Conservation (phyloP, 2,888 invertebrate genomes). For the Pediacus dermestoides region DNA sequence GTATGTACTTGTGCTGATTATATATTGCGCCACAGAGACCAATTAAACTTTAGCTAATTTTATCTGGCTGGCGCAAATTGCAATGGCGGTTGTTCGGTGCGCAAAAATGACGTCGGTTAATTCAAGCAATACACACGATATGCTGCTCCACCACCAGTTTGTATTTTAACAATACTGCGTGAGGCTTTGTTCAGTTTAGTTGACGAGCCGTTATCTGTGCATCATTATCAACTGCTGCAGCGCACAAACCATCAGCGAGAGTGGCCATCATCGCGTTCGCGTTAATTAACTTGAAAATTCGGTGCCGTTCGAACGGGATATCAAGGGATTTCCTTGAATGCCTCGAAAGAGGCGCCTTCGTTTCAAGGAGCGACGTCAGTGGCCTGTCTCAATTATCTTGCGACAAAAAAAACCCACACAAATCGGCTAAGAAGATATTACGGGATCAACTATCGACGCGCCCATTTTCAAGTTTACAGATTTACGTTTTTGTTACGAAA, state of each 20-base stretch:
- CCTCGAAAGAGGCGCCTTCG: constrained; percentile 10
- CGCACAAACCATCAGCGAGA: no score
- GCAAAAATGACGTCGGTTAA: constrained; percentile 23
- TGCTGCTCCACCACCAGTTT: no score
- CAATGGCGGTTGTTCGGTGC: constrained; percentile 23
- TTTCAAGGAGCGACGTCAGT: no score
- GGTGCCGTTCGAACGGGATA: constrained; percentile 13
- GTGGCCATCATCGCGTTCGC: constrained; percentile 15
- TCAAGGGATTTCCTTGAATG: constrained; percentile 14
- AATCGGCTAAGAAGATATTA: no score
- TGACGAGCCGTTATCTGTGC: constrained; percentile 7
- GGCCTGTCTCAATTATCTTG: no score
- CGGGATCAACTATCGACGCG: no score
- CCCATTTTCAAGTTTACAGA: no score
- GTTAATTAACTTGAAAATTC: constrained; percentile 18
- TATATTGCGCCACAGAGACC: constrained; percentile 33
- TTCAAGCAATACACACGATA: constrained; percentile 3
- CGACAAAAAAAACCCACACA: no score
- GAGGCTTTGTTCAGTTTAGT: constrained; percentile 4
- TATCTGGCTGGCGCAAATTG: constrained; percentile 32
- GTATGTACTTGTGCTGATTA: constrained; percentile 31
- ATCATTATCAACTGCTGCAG: constrained; percentile 1
- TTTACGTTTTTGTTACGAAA: no score
- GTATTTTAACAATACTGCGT: no score
- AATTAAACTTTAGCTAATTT: constrained; percentile 40